These are phyloP conservation scores for Psilanteris sp. DNA, from an alignment of 1,140 invertebrate species.

Conservation along the genomic window DNA sequence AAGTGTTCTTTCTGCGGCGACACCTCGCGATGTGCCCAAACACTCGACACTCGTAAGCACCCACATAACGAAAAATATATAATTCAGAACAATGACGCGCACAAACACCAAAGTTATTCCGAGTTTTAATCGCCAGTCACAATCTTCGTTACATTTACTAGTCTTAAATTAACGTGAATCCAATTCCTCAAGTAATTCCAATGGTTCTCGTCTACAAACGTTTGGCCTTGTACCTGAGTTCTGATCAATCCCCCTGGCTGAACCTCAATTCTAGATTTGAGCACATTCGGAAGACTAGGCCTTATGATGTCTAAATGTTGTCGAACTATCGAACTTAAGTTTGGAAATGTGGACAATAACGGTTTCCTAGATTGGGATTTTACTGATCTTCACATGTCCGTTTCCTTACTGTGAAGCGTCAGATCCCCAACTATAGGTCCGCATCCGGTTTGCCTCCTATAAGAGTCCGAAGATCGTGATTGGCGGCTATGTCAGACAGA, in stretches of 20 bases:
- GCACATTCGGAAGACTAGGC: constrained; percentile 36
- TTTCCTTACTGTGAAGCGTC: constrained; percentile 34
- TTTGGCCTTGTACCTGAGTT: constrained; percentile 61
- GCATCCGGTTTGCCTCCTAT: constrained; percentile 17
- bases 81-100: constrained; percentile 40
- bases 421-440: constrained; percentile 21
- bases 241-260: constrained; percentile 66
- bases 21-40: neutral
- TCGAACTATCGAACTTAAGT: constrained; percentile 57
- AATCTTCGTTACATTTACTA: constrained; percentile 31
- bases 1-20: neutral
- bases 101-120: constrained; percentile 32
- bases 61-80: constrained; percentile 61
- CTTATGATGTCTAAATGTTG: constrained; percentile 8
- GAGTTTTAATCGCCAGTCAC: constrained; percentile 49
- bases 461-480: constrained; percentile 50
- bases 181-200: constrained; percentile 76
- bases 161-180: constrained; percentile 39
- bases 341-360: constrained; percentile 1
- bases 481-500: constrained; percentile 84
- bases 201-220: constrained; percentile 18
- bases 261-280: constrained; percentile 20
- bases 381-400: constrained; percentile 25
- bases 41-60: constrained; percentile 40
- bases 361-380: neutral